These are phyloP conservation scores for Oenanthe melanoleuca DNA, from an alignment of 2,113 vertebrate species.

Conservation along the genomic window DNA sequence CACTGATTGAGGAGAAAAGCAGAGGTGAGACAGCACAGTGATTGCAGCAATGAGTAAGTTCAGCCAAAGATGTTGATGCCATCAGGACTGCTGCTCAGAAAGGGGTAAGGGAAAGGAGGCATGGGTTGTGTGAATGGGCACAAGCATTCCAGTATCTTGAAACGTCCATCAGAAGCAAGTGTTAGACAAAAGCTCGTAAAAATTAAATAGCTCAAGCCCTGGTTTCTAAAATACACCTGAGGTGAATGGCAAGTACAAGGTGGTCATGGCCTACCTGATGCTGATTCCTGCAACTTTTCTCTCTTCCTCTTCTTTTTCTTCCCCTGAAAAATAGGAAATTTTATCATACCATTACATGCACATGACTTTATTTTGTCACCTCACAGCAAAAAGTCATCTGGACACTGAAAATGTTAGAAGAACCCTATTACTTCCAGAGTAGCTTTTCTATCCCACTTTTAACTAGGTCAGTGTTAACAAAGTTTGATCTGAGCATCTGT, in stretches of 20 bases:
- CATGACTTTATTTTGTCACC: not conserved
- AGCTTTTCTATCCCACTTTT: not conserved
- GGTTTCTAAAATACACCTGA: not conserved
- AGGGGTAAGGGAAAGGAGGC: not conserved
- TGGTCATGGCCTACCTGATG: conserved; percentile 84
- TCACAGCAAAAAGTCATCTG: not conserved
- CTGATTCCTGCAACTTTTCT: conserved; percentile 96
- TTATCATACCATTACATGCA: not conserved
- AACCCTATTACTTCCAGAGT: not conserved
- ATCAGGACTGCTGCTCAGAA: not conserved
- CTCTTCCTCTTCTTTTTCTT: conserved; percentile 99
- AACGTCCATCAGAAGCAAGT: not conserved
- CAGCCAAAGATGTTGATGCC: not conserved
- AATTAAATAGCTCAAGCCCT: not conserved
- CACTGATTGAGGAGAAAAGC: not conserved
- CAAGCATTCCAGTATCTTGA: not conserved
- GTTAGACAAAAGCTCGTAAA: not conserved
- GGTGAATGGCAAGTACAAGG: not conserved
- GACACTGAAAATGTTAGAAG: not conserved
- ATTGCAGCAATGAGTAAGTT: not conserved
- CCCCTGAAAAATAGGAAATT: conserved; percentile 85
- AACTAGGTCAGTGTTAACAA: not conserved
- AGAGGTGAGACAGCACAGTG: not conserved
- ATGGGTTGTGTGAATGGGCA: not conserved
- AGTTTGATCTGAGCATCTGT: not conserved